These are phyloP conservation scores for Steatornis caripensis DNA, from an alignment of 2,113 vertebrate species.

Conservation along the genomic window DNA sequence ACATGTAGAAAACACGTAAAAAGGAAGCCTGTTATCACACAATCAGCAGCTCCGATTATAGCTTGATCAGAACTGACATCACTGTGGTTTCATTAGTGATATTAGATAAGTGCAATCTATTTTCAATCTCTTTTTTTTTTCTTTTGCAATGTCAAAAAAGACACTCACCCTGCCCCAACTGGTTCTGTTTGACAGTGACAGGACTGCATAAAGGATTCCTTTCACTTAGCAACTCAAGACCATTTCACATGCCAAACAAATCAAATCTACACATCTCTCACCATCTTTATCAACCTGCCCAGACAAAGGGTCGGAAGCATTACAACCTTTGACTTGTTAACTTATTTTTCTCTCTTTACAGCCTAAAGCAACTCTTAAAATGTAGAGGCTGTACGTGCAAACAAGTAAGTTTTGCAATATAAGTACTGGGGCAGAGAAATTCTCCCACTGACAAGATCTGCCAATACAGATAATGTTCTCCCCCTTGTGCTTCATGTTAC, in stretches of 20 bases:
- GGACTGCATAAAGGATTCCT: neutral
- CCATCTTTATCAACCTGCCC: constrained; percentile 11
- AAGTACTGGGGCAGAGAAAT: neutral
- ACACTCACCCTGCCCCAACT: neutral
- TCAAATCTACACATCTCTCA: neutral
- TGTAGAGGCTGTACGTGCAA: neutral
- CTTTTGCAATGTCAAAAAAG: constrained; percentile 24
- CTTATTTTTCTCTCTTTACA: constrained; percentile 74
- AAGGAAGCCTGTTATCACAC: constrained; percentile 77
- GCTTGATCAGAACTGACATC: constrained; percentile 81
- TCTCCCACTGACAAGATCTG: constrained; percentile 4
- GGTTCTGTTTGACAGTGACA: neutral
- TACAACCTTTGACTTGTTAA: constrained; percentile 68
- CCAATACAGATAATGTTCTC: neutral
- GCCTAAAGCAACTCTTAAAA: constrained; percentile 62
- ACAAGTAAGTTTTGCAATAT: constrained; percentile 33
- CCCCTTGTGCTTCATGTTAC: neutral
- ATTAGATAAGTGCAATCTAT: constrained; percentile 65
- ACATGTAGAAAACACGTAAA: constrained; percentile 72
- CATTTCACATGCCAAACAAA: neutral
- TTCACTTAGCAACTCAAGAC: constrained; percentile 15
- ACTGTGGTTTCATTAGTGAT: constrained; percentile 77
- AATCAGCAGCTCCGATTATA: constrained; percentile 72
- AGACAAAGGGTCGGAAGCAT: constrained; percentile 37
- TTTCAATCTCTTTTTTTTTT: constrained; percentile 50